Percentiles rank a stretch among this genome's conserved stretches.
Conservation (phyloP, 1,140 invertebrate genomes). For the Drepana arcuata region DNA sequence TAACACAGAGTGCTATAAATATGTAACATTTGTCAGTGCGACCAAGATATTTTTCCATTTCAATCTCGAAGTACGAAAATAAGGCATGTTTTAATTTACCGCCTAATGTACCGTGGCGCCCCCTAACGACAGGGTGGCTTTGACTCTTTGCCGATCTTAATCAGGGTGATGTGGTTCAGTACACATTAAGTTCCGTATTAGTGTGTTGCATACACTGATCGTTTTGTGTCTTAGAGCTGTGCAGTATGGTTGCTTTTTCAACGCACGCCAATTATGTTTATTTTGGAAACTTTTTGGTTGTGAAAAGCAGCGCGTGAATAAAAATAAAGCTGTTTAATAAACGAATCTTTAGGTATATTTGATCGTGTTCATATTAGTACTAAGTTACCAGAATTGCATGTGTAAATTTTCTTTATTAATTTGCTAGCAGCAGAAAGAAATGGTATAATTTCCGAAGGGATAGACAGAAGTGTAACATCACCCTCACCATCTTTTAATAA, state of each 20-base stretch:
- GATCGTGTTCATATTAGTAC: too few species aligned
- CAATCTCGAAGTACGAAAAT: background rate
- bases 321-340: too few species aligned
- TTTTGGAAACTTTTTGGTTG: background rate
- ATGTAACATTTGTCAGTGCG: background rate
- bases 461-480: too few species aligned
- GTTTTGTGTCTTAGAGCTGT: too few species aligned
- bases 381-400: too few species aligned
- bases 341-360: too few species aligned
- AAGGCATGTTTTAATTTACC: slow-evolving; percentile 16
- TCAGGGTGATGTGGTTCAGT: slow-evolving; percentile 3
- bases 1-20: too few species aligned
- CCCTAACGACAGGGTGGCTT: background rate
- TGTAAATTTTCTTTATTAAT: too few species aligned
- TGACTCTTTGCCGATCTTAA: slow-evolving; percentile 8
- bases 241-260: background rate
- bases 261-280: background rate
- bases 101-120: slow-evolving; percentile 16
- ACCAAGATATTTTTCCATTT: background rate
- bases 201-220: slow-evolving; percentile 5
- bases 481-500: too few species aligned
- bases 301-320: too few species aligned
- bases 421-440: too few species aligned
- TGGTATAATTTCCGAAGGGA: too few species aligned
- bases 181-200: slow-evolving; percentile 5